These are phyloP conservation scores for Saimiri boliviensis DNA, from an alignment of 2,113 vertebrate genomes.

Conservation along the genomic window DNA sequence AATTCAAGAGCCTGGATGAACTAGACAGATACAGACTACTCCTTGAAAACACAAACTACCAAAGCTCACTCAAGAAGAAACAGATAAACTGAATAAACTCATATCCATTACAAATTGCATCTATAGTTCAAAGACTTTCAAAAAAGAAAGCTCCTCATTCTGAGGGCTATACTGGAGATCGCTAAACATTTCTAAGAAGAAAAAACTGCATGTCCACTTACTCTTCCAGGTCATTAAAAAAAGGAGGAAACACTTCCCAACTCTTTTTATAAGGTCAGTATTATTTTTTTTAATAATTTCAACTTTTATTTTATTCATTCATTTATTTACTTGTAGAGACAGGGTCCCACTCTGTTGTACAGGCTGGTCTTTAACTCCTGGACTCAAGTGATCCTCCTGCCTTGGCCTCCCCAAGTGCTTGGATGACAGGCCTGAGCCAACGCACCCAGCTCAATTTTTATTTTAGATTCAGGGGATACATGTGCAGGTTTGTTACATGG, in stretches of 20 bases:
- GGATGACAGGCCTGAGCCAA: no score
- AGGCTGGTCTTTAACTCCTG: no score
- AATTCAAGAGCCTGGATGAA: neutral
- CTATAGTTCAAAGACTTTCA: neutral
- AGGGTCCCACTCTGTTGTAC: no score
- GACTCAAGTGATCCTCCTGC: no score
- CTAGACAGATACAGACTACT: neutral
- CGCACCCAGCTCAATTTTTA: no score
- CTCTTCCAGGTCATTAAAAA: neutral
- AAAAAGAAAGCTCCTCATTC: conserved; percentile 5
- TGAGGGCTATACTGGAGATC: neutral
- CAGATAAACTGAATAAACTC: neutral
- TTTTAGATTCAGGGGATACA: no score
- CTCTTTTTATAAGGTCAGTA: neutral
- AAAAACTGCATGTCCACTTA: neutral
- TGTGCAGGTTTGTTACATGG: no score
- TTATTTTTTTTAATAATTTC: no score
- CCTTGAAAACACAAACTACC: neutral
- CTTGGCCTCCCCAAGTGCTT: no score
- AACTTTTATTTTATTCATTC: no score
- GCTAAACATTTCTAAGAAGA: conserved; percentile 1
- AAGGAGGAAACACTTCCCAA: neutral
- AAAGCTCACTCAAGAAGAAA: neutral
- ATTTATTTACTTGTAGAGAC: no score
- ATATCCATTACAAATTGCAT: neutral